These are phyloP conservation scores for Drosophila littoralis DNA, from an alignment of 1,140 invertebrate species.

Conservation along the genomic window DNA sequence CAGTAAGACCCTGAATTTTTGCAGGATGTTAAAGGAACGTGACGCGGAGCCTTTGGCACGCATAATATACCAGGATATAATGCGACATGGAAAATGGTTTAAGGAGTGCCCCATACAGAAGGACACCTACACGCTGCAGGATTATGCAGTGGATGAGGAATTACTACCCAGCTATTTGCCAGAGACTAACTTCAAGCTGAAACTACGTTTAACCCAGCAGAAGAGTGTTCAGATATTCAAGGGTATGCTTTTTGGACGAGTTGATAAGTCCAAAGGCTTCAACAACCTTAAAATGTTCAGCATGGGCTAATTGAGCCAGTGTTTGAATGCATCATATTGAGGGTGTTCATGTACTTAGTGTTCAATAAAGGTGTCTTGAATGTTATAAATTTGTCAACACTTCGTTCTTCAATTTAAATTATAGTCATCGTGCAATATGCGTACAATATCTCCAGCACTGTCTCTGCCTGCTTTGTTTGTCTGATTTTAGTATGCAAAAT, in stretches of 20 bases:
- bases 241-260: constrained; percentile 53
- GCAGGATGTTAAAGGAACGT: constrained; percentile 69
- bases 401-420: constrained; percentile 29
- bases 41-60: constrained; percentile 56
- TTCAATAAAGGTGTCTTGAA: constrained; percentile 31
- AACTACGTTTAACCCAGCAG: constrained; percentile 27
- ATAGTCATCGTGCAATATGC: constrained; percentile 25
- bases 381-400: constrained; percentile 40
- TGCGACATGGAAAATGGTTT: constrained; percentile 60
- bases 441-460: constrained; percentile 13
- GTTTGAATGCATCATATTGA: constrained; percentile 1
- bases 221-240: constrained; percentile 49
- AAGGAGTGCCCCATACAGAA: constrained; percentile 68
- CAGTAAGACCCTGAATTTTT: constrained; percentile 56
- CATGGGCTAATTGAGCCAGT: constrained; percentile 42
- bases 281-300: constrained; percentile 81
- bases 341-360: constrained; percentile 8
- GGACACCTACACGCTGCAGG: constrained; percentile 51
- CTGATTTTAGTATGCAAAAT: constrained; percentile 74
- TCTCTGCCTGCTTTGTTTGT: constrained; percentile 32
- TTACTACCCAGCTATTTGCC: constrained; percentile 73
- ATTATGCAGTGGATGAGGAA: constrained; percentile 75
- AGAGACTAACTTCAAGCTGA: constrained; percentile 60
- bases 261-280: constrained; percentile 81
- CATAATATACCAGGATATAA: constrained; percentile 66